Evolutionary conservation across 2,113 vertebrate genomes (phyloP), one percentile per base, ranked within the genome.

Genomic region (Oplegnathus fasciatus): DNA sequence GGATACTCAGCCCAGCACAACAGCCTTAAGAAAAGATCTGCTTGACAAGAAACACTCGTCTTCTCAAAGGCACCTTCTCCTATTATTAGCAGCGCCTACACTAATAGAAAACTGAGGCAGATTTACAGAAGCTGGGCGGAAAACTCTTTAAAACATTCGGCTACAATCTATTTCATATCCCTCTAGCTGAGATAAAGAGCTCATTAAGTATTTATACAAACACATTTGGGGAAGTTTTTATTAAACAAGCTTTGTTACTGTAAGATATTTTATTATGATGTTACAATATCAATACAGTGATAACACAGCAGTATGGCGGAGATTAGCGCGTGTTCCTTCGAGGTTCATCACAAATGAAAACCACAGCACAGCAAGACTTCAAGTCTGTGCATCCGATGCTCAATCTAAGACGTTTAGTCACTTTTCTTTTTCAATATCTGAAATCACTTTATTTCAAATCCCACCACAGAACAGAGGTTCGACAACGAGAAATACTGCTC

Each of bases 11-110:
- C 54, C 69, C 67, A 7, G 30, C 72, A 82, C 80, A 86, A 72
- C 62, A 86, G 74, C 87, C 89, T 79, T 44, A 70, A 84, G 92
- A 89, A 82, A 87, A 87, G 74, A 80, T 84, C 76, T 61, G 62
- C 75, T 69, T 70, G 89, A 90, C 88, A 86, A 85, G 86, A 88
- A 88, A 83, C 75, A 62, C 86, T 88, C 46, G 75, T 86, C 84
- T 80, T 62, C 74, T 90, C 82, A 90, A 93, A 94, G 88, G 89
- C 91, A 92, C 86, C 87, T 92, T 88, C 84, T 71, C 26, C 82
- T 84, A 87, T 86, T 91, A 82, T 88, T 90, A 93, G 76, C 69
- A n/a, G 69, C 18, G 69, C 67, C 52, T 61, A 18, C 62, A n/a
- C 72, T 68, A 42, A 57, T 28, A 64, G 26, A 72, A 64, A 80